Evolutionary conservation across 2,888 invertebrate genomes (phyloP).

Genomic region (Pemphredon lugubris): DNA sequence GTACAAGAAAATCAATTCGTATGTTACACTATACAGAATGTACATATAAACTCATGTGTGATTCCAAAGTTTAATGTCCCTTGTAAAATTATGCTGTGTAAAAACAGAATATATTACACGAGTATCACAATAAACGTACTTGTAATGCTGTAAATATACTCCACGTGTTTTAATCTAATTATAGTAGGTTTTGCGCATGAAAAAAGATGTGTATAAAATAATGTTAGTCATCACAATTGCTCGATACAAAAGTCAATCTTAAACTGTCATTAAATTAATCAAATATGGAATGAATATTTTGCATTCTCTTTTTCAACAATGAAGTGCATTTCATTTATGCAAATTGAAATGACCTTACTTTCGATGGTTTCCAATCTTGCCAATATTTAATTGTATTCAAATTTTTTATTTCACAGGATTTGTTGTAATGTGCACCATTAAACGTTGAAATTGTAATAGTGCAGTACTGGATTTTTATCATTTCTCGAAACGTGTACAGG

Average conservation of each 20-base stretch:
- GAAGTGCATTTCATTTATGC: no score
- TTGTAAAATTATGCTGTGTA: conserved; percentile 3
- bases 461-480: no score
- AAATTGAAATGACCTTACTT: no score
- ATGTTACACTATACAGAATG: conserved; percentile 37
- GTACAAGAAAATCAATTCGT: conserved; percentile 24
- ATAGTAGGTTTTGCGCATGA: neutral
- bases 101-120: neutral
- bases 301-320: no score
- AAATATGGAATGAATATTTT: conserved; percentile 42
- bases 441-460: conserved; percentile 17
- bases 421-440: neutral
- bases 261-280: conserved; percentile 5
- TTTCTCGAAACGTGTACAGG: no score
- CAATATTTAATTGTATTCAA: neutral
- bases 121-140: conserved; percentile 10
- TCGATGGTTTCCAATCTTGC: no score
- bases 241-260: neutral
- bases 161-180: conserved; percentile 14
- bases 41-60: conserved; percentile 23
- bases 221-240: no score
- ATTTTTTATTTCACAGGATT: neutral
- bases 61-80: conserved; percentile 1
- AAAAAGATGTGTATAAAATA: neutral
- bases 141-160: conserved; percentile 5